Percentiles rank a stretch among this genome's conserved stretches.
These are phyloP conservation scores for Albula goreensis DNA, from an alignment of 2,113 vertebrate species.

Conservation along the genomic window DNA sequence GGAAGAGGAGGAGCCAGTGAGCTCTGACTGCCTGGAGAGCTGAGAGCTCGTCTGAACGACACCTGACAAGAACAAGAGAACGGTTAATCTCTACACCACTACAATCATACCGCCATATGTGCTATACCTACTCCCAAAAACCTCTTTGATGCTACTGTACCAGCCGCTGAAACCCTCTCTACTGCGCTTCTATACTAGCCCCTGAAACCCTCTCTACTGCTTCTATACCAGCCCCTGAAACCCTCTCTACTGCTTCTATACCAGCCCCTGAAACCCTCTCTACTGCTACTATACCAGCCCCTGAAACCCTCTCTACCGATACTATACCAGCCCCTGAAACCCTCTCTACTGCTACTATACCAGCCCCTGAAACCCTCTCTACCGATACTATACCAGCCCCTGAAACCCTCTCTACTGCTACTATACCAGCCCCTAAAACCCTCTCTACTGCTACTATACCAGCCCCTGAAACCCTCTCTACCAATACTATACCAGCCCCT, in stretches of 20 bases:
- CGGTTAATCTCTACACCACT: conserved; percentile 22
- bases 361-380: background rate
- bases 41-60: conserved; percentile 47
- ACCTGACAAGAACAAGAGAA: conserved; percentile 48
- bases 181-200: no score
- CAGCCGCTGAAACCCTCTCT: no score
- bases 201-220: no score
- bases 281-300: background rate
- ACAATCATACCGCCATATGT: no score
- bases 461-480: background rate
- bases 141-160: no score
- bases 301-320: no score
- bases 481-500: no score
- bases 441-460: background rate
- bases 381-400: background rate
- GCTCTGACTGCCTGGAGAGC: conserved; percentile 41
- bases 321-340: background rate
- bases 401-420: background rate
- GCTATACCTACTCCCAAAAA: no score
- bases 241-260: no score
- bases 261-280: background rate
- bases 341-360: background rate
- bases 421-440: background rate
- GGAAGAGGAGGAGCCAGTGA: conserved; percentile 47
- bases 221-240: no score